Conservation (phyloP, 2,888 invertebrate genomes). For the Tenodera sinensis region DNA sequence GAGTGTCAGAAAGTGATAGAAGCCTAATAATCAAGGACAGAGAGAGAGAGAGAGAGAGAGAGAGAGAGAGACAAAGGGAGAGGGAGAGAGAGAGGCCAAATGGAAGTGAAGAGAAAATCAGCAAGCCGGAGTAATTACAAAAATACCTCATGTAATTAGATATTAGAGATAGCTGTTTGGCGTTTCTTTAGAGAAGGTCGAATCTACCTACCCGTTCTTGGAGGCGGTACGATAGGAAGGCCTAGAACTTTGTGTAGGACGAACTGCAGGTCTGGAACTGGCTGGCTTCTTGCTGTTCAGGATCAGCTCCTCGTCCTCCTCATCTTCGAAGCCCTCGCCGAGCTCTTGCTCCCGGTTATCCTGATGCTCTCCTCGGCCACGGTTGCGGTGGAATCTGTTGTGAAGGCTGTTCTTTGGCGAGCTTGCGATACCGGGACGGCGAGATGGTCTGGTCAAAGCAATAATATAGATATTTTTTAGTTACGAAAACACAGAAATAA, state of each 20-base stretch:
- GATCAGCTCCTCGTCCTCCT: conserved; percentile 14
- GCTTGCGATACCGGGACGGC: not conserved
- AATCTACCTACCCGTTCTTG: not conserved
- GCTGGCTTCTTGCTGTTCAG: not conserved
- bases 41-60: no score
- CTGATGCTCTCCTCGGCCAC: not conserved
- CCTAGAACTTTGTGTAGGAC: conserved; percentile 5
- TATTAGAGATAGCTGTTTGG: no score
- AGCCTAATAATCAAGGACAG: no score
- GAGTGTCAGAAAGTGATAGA: no score
- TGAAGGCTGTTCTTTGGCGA: not conserved
- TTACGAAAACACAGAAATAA: no score
- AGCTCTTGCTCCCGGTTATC: conserved; percentile 39
- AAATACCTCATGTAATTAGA: no score
- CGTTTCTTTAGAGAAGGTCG: no score
- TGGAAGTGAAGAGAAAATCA: not conserved
- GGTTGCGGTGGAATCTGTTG: conserved; percentile 12
- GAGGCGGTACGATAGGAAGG: conserved; percentile 8
- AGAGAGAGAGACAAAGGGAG: no score
- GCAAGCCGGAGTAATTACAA: no score
- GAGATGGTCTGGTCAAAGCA: not conserved
- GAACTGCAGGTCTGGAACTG: not conserved
- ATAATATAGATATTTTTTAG: no score
- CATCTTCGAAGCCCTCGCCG: conserved; percentile 32
- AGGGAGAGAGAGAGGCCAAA: no score